These are phyloP conservation scores for Dolichoris vasculosae DNA, from an alignment of 1,140 invertebrate genomes.

Conservation along the genomic window DNA sequence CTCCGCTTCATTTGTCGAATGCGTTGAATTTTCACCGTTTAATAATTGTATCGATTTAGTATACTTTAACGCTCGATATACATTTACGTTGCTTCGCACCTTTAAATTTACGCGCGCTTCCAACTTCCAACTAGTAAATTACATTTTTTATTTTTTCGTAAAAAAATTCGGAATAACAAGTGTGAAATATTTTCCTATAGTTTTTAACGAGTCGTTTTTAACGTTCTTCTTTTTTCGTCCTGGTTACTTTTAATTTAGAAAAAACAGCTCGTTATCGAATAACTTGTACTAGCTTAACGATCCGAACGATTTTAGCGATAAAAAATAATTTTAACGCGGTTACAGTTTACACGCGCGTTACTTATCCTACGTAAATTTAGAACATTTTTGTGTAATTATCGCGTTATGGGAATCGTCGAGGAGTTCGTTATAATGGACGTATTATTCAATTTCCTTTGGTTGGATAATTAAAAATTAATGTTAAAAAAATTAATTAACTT, in stretches of 20 bases:
- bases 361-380: background rate
- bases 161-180: background rate
- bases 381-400: background rate
- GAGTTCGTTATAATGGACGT: background rate
- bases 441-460: background rate
- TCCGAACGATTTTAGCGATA: background rate
- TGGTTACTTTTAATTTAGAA: background rate
- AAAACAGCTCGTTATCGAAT: background rate
- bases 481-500: background rate
- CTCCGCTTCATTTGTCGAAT: background rate
- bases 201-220: background rate
- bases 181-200: no score
- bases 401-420: background rate
- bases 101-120: background rate
- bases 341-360: background rate
- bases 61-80: background rate
- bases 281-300: background rate
- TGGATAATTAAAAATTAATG: background rate
- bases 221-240: background rate
- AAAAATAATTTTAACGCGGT: background rate
- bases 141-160: background rate
- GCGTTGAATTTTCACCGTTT: background rate
- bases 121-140: background rate
- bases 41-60: background rate
- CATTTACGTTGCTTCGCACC: background rate